Evolutionary conservation across 2,113 vertebrate genomes (phyloP).

Genomic region (Bos indicus): DNA sequence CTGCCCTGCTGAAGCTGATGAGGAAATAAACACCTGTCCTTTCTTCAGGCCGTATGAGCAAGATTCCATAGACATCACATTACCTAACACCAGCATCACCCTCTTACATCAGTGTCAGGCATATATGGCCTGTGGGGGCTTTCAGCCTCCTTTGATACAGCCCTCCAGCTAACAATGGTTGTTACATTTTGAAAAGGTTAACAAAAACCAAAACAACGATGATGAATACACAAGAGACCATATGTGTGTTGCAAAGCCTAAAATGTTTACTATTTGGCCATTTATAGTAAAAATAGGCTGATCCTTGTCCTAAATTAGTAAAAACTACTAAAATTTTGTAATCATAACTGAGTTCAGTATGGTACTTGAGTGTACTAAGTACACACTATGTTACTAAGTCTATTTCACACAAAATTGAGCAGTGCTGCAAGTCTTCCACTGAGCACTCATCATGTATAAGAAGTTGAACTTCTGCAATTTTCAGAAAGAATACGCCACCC

Average conservation of each 20-base stretch:
- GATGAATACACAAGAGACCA: neutral
- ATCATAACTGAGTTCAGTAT: neutral
- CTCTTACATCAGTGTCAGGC: neutral
- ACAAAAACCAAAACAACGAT: neutral
- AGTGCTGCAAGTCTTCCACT: neutral
- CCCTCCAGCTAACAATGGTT: neutral
- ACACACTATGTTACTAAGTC: neutral
- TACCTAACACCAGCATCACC: neutral
- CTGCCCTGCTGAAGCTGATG: neutral
- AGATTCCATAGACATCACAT: neutral
- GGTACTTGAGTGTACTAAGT: neutral
- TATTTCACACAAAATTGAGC: neutral
- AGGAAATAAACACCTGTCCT: neutral
- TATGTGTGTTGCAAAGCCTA: neutral
- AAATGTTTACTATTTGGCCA: neutral
- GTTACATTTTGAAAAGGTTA: neutral
- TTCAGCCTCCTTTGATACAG: neutral
- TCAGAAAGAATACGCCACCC: neutral
- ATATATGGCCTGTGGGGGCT: neutral
- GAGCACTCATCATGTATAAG: fast-evolving
- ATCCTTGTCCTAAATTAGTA: neutral
- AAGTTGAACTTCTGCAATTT: neutral
- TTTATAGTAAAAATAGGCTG: neutral
- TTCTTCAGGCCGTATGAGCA: neutral
- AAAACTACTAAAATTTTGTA: neutral